Conservation (phyloP, 2,797 vertebrate genomes). For the Vireo griseus region DNA sequence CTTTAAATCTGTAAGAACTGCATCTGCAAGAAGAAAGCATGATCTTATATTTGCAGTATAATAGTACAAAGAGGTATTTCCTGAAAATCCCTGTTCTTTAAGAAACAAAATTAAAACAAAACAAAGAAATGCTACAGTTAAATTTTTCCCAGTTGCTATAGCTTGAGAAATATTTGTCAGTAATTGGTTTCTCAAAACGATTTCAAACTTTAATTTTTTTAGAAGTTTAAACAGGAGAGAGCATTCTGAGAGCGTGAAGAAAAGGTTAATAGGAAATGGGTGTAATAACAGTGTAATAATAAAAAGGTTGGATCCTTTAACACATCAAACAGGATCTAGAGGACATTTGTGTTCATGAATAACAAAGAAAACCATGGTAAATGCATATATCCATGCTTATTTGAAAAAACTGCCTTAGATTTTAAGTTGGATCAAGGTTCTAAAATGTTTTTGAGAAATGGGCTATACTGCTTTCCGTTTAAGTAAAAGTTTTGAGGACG, state of each 20-base stretch:
- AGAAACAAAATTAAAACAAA: background rate
- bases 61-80: background rate
- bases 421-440: background rate
- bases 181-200: background rate
- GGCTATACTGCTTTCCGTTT: background rate
- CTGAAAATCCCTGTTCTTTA: background rate
- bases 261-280: background rate
- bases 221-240: background rate
- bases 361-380: background rate
- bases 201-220: background rate
- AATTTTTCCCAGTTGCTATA: background rate
- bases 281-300: background rate
- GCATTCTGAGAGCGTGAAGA: background rate
- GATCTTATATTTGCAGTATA: background rate
- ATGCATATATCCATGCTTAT: background rate
- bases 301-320: background rate
- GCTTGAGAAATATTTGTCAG: background rate
- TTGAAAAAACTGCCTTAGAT: background rate
- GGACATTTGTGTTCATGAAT: background rate
- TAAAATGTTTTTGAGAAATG: background rate
- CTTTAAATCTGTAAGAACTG: background rate
- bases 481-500: background rate
- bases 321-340: background rate
- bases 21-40: background rate
- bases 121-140: background rate